Base-by-base conservation (phyloP, 2,797 vertebrate genomes). In the Uromys caudimaculatus region DNA sequence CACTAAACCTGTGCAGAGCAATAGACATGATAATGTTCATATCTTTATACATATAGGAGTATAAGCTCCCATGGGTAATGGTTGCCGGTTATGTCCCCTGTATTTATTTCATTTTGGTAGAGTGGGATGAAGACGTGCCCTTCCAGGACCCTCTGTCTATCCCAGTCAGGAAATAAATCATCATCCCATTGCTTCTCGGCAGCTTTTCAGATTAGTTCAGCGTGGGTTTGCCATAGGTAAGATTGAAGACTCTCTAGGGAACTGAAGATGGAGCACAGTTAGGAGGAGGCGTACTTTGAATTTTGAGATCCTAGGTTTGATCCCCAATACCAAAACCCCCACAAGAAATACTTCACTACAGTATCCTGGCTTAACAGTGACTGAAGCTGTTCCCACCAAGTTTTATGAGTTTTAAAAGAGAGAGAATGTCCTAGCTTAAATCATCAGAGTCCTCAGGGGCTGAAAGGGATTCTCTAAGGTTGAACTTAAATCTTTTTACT, bases 391-490 rank as follows among this genome's bases (percentile, higher is more conserved):
- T 76, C 54, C 71, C 71, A 29, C 54, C 64, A 71, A 24, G 38
- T 50, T 88, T 93, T 91, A 67, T 78, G 52, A 35, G 24, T 95
- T 38, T n/a, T n/a, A 88, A 41, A 44, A 88, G 23, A 56, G 71
- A 93, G 6, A 52, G 12, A 64, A 27, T 10, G 44, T 1, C 47
- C 47, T 4, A 38, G 5, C 13, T 24, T 50, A 69, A 69, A 24
- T n/a, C 62, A n/a, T 24, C 32, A 27, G 21, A 17, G 12, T n/a
- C 21, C 62, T 38, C 50, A 13, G 32, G 32, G 3, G 21, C 44
- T n/a, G 44, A 69, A 50, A 10, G 32, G 7, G 32, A 58, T 35
- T 95, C 24, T 89, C 8, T 50, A 64, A 92, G 29, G n/a, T 44
- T 58, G 47, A 13, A 24, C 84, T 79, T 41, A 4, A 69, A 35